Percentiles rank a stretch among this genome's conserved stretches.
These are phyloP conservation scores for Gouania willdenowi DNA, from an alignment of 2,797 vertebrate genomes.

Conservation along the genomic window DNA sequence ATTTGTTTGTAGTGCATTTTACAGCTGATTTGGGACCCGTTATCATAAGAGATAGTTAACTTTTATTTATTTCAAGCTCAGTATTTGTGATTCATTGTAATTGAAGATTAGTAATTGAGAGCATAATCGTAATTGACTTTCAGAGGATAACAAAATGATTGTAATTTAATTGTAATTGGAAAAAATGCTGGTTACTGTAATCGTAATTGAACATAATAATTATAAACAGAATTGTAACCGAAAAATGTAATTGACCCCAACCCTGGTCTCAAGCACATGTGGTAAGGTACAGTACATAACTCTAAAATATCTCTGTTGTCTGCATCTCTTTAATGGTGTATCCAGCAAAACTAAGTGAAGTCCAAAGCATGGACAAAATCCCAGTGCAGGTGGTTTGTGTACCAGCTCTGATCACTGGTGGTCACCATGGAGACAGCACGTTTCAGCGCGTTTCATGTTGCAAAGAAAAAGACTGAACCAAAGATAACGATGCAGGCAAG, in stretches of 20 bases:
- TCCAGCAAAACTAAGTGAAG: constrained; percentile 19
- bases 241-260: constrained; percentile 13
- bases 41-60: no score
- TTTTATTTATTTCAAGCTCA: no score
- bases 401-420: constrained; percentile 28
- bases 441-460: constrained; percentile 44
- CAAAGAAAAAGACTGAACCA: constrained; percentile 32
- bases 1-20: no score
- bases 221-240: no score
- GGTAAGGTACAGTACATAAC: constrained; percentile 26
- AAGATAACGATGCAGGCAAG: constrained; percentile 39
- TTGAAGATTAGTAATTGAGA: no score
- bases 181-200: no score
- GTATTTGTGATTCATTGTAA: no score
- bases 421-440: constrained; percentile 63
- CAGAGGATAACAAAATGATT: no score
- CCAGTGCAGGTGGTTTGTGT: constrained; percentile 40
- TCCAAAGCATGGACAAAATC: constrained; percentile 22
- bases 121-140: no score
- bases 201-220: no score
- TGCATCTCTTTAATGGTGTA: constrained; percentile 6
- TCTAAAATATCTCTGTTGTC: constrained; percentile 12
- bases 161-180: no score
- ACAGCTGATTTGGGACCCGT: no score
- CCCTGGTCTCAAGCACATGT: constrained; percentile 36